These are phyloP conservation scores for Grammomys surdaster DNA, from an alignment of 2,113 vertebrate species.

Conservation along the genomic window DNA sequence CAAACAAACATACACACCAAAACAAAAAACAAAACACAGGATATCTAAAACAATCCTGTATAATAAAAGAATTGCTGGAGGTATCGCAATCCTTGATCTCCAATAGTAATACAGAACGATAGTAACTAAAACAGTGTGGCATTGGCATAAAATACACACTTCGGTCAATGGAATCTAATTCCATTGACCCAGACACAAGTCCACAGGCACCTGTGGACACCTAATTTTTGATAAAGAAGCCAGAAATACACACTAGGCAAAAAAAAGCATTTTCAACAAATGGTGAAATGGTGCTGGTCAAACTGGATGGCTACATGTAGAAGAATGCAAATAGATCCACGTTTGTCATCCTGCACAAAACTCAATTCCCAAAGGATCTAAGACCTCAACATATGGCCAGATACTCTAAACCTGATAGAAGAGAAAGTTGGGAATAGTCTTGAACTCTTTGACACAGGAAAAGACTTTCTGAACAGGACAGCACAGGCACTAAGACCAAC, in stretches of 20 bases:
- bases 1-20: not conserved
- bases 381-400: not conserved
- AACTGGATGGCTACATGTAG: not conserved
- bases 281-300: not conserved
- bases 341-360: not conserved
- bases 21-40: not conserved
- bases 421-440: not conserved
- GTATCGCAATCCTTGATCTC: not conserved
- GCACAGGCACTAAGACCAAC: not conserved
- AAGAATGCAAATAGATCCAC: not conserved
- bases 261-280: not conserved
- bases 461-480: not conserved
- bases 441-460: not conserved
- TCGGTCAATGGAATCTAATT: not conserved
- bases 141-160: not conserved
- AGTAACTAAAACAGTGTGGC: not conserved
- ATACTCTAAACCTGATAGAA: not conserved
- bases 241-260: not conserved
- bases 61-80: not conserved
- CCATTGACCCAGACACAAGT: not conserved
- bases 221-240: not conserved
- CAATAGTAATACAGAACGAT: not conserved
- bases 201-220: not conserved
- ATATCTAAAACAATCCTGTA: not conserved
- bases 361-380: not conserved